Percentiles rank a stretch among this genome's conserved stretches.
Conservation (phyloP, 2,888 invertebrate genomes). For the Mycalesis mineus region DNA sequence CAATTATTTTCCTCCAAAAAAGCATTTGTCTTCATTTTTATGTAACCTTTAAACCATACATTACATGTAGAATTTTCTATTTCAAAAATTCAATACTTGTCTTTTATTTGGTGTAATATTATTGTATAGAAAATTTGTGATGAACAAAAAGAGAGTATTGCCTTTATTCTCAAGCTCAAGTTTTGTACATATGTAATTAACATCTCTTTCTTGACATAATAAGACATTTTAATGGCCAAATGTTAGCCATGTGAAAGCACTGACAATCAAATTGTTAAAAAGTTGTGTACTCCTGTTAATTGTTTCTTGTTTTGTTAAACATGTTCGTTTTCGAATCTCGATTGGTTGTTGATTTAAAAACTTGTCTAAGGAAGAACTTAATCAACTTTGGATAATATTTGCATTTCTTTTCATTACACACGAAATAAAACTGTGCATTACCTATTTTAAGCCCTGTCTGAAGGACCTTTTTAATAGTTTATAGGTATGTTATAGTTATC, state of each 20-base stretch:
- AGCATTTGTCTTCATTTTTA: too few relatives aligned
- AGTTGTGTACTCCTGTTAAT: slow-evolving; percentile 17
- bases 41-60: too few relatives aligned
- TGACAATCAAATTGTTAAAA: slow-evolving; percentile 25
- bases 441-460: too few relatives aligned
- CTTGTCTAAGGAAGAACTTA: neutral
- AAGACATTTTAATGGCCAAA: slow-evolving; percentile 30
- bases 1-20: slow-evolving; percentile 30
- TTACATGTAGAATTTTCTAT: neutral
- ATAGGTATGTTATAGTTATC: too few relatives aligned
- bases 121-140: slow-evolving; percentile 42
- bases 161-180: slow-evolving; percentile 64
- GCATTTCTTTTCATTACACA: neutral
- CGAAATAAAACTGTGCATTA: too few relatives aligned
- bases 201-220: slow-evolving; percentile 48
- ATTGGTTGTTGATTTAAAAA: slow-evolving; percentile 9
- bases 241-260: slow-evolving; percentile 24
- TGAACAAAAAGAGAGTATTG: slow-evolving; percentile 52
- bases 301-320: slow-evolving; percentile 16
- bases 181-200: slow-evolving; percentile 74
- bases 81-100: neutral
- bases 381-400: neutral
- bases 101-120: neutral
- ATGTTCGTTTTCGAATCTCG: slow-evolving; percentile 28
- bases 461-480: too few relatives aligned